A percentile compares a stretch with the other conserved stretches of the same genome.
phyloP scores from a whole-genome alignment of 2,888 invertebrate genomes.

The Machimus atricapillus region DNA sequence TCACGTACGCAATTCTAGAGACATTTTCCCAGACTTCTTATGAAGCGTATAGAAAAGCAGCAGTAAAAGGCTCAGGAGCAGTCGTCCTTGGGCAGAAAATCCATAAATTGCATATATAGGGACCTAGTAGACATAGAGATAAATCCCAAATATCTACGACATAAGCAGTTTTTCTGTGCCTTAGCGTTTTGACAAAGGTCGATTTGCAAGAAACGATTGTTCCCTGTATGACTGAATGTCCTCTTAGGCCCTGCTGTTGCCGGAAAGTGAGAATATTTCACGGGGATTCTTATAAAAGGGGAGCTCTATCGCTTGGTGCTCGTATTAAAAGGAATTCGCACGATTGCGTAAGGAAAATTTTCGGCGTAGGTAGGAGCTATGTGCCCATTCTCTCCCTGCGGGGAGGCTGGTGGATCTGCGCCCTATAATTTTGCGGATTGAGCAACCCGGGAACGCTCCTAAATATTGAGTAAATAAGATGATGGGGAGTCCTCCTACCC shows the following conservation, averaged over 20 bases:
- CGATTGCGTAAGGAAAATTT: not conserved
- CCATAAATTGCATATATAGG: conserved; percentile 23
- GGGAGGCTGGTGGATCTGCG: not conserved
- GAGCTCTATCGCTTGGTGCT: not conserved
- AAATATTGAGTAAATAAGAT: not conserved
- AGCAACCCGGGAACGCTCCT: not conserved
- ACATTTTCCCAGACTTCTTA: not conserved
- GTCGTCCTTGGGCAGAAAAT: not conserved
- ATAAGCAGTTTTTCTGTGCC: not conserved
- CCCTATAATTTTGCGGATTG: not conserved
- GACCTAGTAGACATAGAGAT: not conserved
- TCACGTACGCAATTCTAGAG: not conserved
- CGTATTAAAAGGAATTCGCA: not conserved
- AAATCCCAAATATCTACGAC: not conserved
- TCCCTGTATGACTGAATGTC: not conserved
- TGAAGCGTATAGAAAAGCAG: not conserved
- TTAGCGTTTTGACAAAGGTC: not conserved
- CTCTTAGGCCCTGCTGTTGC: not conserved
- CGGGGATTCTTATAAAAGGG: not conserved
- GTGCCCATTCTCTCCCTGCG: not conserved
- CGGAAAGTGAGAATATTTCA: not conserved
- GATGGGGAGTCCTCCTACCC: not conserved
- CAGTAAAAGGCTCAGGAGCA: not conserved
- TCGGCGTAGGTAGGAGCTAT: not conserved
- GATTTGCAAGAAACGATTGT: not conserved